These are phyloP conservation scores for Echinops telfairi DNA, from an alignment of 2,113 vertebrate genomes.

Conservation along the genomic window DNA sequence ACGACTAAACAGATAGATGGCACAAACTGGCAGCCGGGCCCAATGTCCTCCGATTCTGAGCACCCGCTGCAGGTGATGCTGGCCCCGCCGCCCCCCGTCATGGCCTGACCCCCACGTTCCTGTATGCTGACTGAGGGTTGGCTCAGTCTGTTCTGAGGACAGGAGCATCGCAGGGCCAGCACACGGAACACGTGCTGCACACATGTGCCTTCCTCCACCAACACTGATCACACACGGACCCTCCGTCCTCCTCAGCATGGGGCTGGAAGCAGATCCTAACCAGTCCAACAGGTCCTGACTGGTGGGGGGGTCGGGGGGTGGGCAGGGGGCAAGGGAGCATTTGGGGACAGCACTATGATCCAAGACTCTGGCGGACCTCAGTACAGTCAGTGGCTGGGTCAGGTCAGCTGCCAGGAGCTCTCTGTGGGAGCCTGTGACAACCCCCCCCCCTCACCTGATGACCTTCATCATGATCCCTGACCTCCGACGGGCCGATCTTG, in stretches of 20 bases:
- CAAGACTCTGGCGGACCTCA: too few relatives aligned
- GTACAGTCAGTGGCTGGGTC: too few relatives aligned
- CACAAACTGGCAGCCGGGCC: background rate
- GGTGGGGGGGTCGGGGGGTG: too few relatives aligned
- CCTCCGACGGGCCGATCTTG: background rate
- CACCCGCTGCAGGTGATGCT: background rate
- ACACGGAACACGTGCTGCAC: too few relatives aligned
- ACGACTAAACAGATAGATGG: background rate
- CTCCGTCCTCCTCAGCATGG: background rate
- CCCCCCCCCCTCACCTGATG: too few relatives aligned
- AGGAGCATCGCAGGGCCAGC: background rate
- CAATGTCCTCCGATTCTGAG: conserved; percentile 10
- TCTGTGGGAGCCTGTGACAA: too few relatives aligned
- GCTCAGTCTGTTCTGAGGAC: background rate
- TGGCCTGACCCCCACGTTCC: background rate
- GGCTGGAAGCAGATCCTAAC: background rate
- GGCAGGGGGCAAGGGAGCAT: too few relatives aligned
- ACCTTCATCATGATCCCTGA: background rate
- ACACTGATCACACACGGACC: background rate
- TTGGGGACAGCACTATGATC: background rate
- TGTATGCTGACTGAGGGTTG: background rate
- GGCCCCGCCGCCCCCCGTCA: background rate
- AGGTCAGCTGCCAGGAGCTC: too few relatives aligned
- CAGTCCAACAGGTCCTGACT: too few relatives aligned
- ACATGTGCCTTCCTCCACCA: background rate